Percentiles rank a stretch among this genome's conserved stretches.
Evolutionary conservation across 2,113 vertebrate genomes (phyloP).

Genomic region (Toxotes chatareus): DNA sequence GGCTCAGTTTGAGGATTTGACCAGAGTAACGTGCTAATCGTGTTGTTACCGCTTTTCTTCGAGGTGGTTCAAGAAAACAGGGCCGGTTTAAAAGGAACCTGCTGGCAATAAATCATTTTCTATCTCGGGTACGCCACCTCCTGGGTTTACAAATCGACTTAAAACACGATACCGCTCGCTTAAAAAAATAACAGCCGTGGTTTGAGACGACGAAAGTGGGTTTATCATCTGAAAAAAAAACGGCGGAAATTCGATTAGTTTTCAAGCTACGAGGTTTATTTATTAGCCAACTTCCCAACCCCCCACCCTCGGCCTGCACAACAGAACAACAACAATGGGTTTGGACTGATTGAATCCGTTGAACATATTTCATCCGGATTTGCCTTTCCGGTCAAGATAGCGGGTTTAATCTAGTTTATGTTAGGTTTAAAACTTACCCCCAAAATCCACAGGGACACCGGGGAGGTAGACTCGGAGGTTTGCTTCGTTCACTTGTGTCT

Average conservation of each 20-base stretch:
- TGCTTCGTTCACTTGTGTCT: slow-evolving; percentile 92
- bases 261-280: slow-evolving; percentile 58
- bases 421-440: slow-evolving; percentile 85
- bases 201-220: no score
- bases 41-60: background rate
- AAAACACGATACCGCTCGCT: slow-evolving; percentile 12
- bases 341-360: slow-evolving; percentile 57
- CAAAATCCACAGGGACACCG: slow-evolving; percentile 93
- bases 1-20: fast-evolving
- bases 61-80: background rate
- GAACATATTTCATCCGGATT: slow-evolving; percentile 41
- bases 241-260: background rate
- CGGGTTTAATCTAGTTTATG: background rate
- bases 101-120: slow-evolving; percentile 73
- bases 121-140: slow-evolving; percentile 63
- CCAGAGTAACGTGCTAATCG: background rate
- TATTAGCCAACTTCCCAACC: slow-evolving; percentile 79
- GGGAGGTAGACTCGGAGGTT: slow-evolving; percentile 89
- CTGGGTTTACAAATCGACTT: slow-evolving; percentile 21
- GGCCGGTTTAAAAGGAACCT: slow-evolving; percentile 70
- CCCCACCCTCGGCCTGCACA: slow-evolving; percentile 77
- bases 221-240: background rate
- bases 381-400: background rate
- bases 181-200: fast-evolving
- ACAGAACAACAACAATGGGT: slow-evolving; percentile 82